A percentile compares a stretch with the other conserved stretches of the same genome.
phyloP scores from a whole-genome alignment of 23 tunicate genomes.

The Corella eumyota region DNA sequence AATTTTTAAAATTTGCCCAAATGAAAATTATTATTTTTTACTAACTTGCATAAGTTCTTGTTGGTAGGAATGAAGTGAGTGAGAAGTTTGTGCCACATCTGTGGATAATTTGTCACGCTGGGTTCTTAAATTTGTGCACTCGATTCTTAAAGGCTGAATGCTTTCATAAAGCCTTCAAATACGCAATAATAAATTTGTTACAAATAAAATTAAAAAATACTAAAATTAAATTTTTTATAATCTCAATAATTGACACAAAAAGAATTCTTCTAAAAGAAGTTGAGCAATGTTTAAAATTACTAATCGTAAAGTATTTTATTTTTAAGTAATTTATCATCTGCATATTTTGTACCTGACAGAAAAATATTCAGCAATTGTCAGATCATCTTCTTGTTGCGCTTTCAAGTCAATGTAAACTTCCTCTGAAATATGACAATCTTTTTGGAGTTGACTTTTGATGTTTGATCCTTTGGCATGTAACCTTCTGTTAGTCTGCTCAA shows the following conservation, averaged over 20 bases:
- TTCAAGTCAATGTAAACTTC: slow-evolving; percentile 61
- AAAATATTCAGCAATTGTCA: slow-evolving; percentile 72
- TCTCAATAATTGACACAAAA: too few species aligned
- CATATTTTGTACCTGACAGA: slow-evolving; percentile 69
- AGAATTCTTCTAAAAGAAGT: too few species aligned
- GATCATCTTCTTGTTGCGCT: slow-evolving; percentile 31
- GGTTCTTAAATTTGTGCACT: slow-evolving; percentile 45
- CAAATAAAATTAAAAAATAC: too few species aligned
- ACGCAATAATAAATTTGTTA: too few species aligned
- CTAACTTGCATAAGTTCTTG: slow-evolving; percentile 62
- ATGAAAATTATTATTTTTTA: too few species aligned
- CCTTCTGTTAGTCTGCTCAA: slow-evolving; percentile 53
- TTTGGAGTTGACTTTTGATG: slow-evolving; percentile 40
- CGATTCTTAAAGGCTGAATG: slow-evolving; percentile 46
- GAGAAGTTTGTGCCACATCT: slow-evolving; percentile 41
- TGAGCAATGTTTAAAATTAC: too few species aligned
- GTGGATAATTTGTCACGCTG: slow-evolving; percentile 68
- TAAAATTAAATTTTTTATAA: too few species aligned
- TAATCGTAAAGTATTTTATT: too few species aligned
- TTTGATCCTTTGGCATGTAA: slow-evolving; percentile 63
- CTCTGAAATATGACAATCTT: slow-evolving; percentile 54
- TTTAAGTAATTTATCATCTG: too few species aligned
- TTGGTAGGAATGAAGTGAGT: slow-evolving; percentile 34
- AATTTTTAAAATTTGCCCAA: too few species aligned
- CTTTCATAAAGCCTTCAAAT: too few species aligned